Evolutionary conservation across 2,888 invertebrate species (phyloP), one percentile per base, ranked within the genome.

Genomic region (Clivina fossor): DNA sequence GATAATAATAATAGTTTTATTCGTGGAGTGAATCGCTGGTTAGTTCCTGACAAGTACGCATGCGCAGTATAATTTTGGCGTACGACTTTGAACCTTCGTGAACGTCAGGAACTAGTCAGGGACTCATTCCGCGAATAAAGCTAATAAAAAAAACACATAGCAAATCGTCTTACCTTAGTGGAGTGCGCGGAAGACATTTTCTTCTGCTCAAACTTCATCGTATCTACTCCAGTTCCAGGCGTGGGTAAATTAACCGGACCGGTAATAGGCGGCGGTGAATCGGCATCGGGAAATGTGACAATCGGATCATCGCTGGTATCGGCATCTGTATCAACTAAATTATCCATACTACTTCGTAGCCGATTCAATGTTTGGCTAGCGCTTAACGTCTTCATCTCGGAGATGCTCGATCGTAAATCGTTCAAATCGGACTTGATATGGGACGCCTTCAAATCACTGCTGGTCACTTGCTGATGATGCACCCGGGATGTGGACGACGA

Each of bases 181-280:
- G 84, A 84, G 22, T 83, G 83, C 56, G 88, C 86, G 50, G 88
- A 88, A 60, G 88, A 87, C 72, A 85, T 85, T 63, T 88, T 83
- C 68, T 90, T 90, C 72, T 91, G 88, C 72, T 91, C 89, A 70
- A 87, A 90, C 71, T 90, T 90, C 61, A 90, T 76, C 54, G 86
- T 86, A 68, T 88, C 84, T 60, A 76, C 65, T 13, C 74, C 63
- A 51, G 65, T 67, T 32, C 49, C 30, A 30, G 26, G 26, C 13
- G 38, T 15, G 1, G 43, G n/a, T 15, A 56, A 24, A 33, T 49
- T 60, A 56, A 64, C 66, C 24, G 66, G 70, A 64, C 66, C 67
- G 44, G 76, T 71, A 56, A 76, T 77, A 41, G 75, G 72, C 46
- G 81, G 83, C 47, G 86, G 85, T 16, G 88, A 86, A 62, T 88